phyloP scores from a whole-genome alignment of 2,888 invertebrate genomes.

The Agriopis marginaria region DNA sequence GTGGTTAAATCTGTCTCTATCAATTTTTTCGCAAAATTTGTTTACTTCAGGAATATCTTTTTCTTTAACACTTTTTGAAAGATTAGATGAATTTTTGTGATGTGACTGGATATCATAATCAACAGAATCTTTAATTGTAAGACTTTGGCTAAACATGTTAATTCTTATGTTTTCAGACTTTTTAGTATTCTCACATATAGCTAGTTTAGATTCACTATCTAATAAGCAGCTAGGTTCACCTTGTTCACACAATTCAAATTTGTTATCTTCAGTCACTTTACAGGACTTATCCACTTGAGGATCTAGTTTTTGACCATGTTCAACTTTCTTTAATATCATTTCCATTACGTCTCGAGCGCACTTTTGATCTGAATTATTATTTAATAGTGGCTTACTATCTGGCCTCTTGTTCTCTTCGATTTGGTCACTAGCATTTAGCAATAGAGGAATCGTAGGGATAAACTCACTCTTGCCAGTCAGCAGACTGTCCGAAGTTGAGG shows the following conservation, averaged over 20 bases:
- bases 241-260: constrained; percentile 59
- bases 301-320: constrained; percentile 58
- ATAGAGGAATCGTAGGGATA: constrained; percentile 48
- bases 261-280: constrained; percentile 52
- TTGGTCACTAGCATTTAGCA: constrained; percentile 44
- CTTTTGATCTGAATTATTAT: constrained; percentile 51
- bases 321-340: constrained; percentile 58
- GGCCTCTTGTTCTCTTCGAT: constrained; percentile 36
- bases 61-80: constrained; percentile 62
- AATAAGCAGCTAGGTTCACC: constrained; percentile 56
- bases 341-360: constrained; percentile 61
- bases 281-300: constrained; percentile 54
- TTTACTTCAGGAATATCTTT: constrained; percentile 49
- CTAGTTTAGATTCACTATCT: constrained; percentile 55
- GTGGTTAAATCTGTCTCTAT: constrained; percentile 64
- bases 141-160: constrained; percentile 33
- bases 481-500: constrained; percentile 44
- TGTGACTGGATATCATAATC: constrained; percentile 60
- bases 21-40: constrained; percentile 53
- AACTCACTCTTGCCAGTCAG: constrained; percentile 45
- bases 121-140: constrained; percentile 60
- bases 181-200: constrained; percentile 34
- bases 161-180: constrained; percentile 37
- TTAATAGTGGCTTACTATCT: constrained; percentile 22
- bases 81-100: constrained; percentile 62